Conservation (phyloP, 2,797 vertebrate species). For the Bovichtus diacanthus region DNA sequence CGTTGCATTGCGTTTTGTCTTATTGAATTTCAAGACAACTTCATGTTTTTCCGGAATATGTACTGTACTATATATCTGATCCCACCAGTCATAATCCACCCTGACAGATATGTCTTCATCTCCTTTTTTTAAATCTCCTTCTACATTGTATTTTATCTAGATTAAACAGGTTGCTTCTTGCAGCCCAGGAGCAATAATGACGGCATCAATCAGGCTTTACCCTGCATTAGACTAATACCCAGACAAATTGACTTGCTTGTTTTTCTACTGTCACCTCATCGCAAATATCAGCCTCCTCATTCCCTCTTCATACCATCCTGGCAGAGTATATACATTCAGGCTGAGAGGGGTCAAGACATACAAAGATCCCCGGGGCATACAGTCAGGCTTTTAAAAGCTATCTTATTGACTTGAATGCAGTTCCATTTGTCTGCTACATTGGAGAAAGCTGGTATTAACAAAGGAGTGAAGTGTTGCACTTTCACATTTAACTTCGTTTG, state of each 20-base stretch:
- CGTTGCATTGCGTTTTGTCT: too few species aligned
- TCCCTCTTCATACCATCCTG: conserved; percentile 25
- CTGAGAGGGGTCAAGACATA: conserved; percentile 39
- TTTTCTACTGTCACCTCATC: conserved; percentile 59
- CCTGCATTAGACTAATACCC: conserved; percentile 55
- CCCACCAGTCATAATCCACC: conserved; percentile 30
- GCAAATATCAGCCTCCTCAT: conserved; percentile 40
- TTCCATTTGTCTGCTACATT: conserved; percentile 61
- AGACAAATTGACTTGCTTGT: conserved; percentile 72
- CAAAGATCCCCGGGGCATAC: conserved; percentile 28
- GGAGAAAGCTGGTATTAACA: conserved; percentile 38
- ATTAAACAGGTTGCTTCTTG: conserved; percentile 68
- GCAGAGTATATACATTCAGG: conserved; percentile 38
- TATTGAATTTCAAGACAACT: too few species aligned
- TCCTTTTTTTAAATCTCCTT: conserved; percentile 46
- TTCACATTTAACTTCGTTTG: conserved; percentile 68
- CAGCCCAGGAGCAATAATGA: conserved; percentile 62
- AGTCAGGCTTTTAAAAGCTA: conserved; percentile 47
- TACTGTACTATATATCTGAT: conserved; percentile 5
- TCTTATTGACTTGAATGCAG: conserved; percentile 66
- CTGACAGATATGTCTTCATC: conserved; percentile 52
- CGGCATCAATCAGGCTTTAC: conserved; percentile 76
- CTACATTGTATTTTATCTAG: conserved; percentile 68
- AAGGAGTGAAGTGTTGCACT: conserved; percentile 44
- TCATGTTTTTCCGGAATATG: neutral